Percentiles rank a stretch among this genome's conserved stretches.
Conservation (phyloP, 2,113 vertebrate species). For the Saguinus midas region DNA sequence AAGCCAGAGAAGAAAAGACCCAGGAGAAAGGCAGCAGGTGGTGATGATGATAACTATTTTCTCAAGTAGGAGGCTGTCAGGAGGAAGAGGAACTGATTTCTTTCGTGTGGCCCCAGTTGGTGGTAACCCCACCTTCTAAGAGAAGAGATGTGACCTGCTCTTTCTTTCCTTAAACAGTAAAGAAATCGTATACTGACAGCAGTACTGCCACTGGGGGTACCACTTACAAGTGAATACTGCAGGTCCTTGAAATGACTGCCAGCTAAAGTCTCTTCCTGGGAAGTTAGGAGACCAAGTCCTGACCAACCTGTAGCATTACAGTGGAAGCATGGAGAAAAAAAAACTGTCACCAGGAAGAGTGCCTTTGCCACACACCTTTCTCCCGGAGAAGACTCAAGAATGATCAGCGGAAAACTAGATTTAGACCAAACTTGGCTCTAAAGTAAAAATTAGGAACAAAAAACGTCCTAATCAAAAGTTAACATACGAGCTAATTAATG, state of each 20-base stretch:
- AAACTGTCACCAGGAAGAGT: neutral
- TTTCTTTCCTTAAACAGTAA: neutral
- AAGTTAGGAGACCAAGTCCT: neutral
- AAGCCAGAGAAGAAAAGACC: neutral
- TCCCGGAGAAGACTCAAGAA: neutral
- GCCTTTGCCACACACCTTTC: neutral
- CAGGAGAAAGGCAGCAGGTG: neutral
- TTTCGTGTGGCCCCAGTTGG: neutral
- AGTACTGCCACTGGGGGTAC: neutral
- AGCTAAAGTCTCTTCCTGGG: neutral
- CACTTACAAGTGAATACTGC: neutral
- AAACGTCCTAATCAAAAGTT: neutral
- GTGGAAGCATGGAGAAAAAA: neutral
- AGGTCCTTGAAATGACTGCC: neutral
- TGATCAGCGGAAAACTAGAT: neutral
- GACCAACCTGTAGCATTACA: neutral
- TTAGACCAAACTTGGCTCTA: neutral
- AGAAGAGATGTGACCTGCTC: neutral
- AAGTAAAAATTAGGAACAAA: slow-evolving; percentile 20
- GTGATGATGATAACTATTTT: neutral
- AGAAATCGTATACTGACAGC: neutral
- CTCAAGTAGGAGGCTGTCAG: neutral
- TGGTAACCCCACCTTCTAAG: neutral
- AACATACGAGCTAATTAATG: neutral
- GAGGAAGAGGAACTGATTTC: neutral